Percentiles rank a stretch among this genome's conserved stretches.
These are phyloP conservation scores for Alviniconcha marisindica DNA, from an alignment of 1,140 invertebrate species.

Conservation along the genomic window DNA sequence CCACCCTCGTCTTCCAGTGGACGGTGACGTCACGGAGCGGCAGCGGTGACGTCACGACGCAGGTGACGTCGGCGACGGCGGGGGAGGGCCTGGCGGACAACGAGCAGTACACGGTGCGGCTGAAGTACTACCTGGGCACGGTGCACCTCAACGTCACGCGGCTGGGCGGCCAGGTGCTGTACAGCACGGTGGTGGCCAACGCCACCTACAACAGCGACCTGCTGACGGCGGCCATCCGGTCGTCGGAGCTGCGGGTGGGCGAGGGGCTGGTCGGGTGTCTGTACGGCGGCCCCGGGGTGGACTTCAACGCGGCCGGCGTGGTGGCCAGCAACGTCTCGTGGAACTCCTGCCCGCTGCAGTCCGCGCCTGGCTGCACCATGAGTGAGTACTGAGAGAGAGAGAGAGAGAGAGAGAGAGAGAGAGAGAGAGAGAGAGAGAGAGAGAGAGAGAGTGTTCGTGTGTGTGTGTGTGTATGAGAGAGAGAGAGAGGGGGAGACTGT, in stretches of 20 bases:
- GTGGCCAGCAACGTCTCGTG: slow-evolving; percentile 18
- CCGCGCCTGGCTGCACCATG: slow-evolving; percentile 2
- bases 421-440: too few species aligned
- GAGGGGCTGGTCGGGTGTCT: slow-evolving; percentile 43
- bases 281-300: slow-evolving; percentile 38
- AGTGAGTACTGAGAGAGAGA: slow-evolving; percentile 32
- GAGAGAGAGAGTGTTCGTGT: too few species aligned
- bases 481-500: too few species aligned
- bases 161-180: not conserved
- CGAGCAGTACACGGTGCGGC: slow-evolving; percentile 40
- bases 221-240: not conserved
- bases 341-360: slow-evolving; percentile 33
- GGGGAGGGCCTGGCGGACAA: slow-evolving; percentile 38
- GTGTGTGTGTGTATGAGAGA: too few species aligned
- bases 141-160: not conserved
- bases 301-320: slow-evolving; percentile 5
- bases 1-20: slow-evolving; percentile 41
- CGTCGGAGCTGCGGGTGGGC: slow-evolving; percentile 28
- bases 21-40: not conserved
- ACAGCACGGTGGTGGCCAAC: slow-evolving; percentile 41
- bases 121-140: slow-evolving; percentile 25
- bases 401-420: too few species aligned
- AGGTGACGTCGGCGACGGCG: not conserved
- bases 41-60: not conserved
- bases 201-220: slow-evolving; percentile 19